phyloP scores from a whole-genome alignment of 2,113 vertebrate genomes.

The Neotoma lepida region DNA sequence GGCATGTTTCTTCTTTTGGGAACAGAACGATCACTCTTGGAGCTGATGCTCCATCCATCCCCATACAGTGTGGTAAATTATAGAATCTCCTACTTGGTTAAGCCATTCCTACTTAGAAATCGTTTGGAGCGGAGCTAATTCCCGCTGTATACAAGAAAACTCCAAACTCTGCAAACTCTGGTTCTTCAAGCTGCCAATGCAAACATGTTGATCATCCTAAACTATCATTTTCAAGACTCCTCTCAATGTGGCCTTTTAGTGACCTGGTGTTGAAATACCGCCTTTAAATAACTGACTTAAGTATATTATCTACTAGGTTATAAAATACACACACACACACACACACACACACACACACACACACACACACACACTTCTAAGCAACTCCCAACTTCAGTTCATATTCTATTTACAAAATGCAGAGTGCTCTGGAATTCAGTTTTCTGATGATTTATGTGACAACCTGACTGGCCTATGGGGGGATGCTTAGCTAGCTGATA shows the following conservation, averaged over 20 bases:
- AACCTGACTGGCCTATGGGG: background rate
- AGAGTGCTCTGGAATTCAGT: background rate
- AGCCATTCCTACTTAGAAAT: background rate
- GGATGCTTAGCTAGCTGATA: background rate
- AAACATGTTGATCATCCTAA: background rate
- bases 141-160: background rate
- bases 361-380: background rate
- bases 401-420: background rate
- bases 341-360: background rate
- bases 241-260: background rate
- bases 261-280: background rate
- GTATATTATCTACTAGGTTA: conserved; percentile 15
- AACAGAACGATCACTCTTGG: background rate
- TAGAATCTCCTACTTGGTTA: background rate
- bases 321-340: background rate
- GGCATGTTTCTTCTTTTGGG: background rate
- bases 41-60: background rate
- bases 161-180: background rate
- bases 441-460: background rate
- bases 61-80: background rate
- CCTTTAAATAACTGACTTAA: background rate
- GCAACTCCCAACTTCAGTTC: background rate
- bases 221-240: background rate
- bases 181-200: background rate
- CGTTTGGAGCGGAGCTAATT: background rate